Percentiles rank a stretch among this genome's conserved stretches.
Evolutionary conservation across 92 coral and sea anemone genomes (phyloP).

Genomic region (Zoanthus gigantus): DNA sequence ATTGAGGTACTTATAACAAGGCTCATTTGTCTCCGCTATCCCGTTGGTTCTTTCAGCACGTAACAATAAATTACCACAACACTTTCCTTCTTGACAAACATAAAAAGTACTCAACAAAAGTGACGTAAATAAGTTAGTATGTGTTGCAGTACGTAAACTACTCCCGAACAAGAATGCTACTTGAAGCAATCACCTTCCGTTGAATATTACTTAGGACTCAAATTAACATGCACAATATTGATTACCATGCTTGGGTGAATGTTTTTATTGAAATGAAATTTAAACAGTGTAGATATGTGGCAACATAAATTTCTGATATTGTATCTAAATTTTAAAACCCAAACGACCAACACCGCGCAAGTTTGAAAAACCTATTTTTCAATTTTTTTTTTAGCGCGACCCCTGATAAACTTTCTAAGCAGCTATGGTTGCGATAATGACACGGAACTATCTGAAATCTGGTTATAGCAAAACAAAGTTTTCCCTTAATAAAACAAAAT

Average conservation of each 20-base stretch:
- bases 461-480: background rate
- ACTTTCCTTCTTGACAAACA: constrained; percentile 7
- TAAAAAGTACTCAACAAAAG: constrained; percentile 40
- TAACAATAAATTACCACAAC: constrained; percentile 28
- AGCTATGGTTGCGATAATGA: background rate
- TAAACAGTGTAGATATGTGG: background rate
- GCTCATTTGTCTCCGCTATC: constrained; percentile 2
- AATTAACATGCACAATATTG: constrained; percentile 2
- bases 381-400: background rate
- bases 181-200: background rate
- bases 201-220: background rate
- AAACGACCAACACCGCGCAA: background rate
- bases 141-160: constrained; percentile 29
- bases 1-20: background rate
- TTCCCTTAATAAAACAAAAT: background rate
- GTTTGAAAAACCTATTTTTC: background rate
- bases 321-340: background rate
- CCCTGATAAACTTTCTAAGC: background rate
- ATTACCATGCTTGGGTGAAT: background rate
- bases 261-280: background rate
- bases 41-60: constrained; percentile 39
- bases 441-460: background rate
- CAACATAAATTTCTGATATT: background rate
- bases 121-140: constrained; percentile 18
- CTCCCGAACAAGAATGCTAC: constrained; percentile 15